Base-by-base conservation (phyloP, 2,888 invertebrate genomes). In the Bombylius discolor region DNA sequence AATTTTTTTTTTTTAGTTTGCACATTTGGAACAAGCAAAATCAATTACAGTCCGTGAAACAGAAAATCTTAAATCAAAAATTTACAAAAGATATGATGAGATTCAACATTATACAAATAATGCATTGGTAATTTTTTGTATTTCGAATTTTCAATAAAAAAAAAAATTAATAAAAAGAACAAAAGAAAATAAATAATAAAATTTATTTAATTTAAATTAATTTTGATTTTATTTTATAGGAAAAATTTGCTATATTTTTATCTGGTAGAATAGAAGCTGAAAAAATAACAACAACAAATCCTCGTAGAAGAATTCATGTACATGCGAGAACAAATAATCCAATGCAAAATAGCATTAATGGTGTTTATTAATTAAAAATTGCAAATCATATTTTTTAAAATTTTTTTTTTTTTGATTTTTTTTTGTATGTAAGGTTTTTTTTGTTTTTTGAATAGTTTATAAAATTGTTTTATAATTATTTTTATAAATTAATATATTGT, bases 261-360 rank as follows among this genome's bases (percentile, higher is more conserved):
- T 84, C 84, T 12, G 84, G 84, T 50, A 82, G 83, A 60, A 81
- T 83, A 53, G 80, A 80, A 64, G 76, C 79, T 1, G 79, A 80
- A 64, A 83, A 83, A 67, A 78, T 79, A 4, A 66, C 77, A 31
- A 66, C 77, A 31, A 71, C 74, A 61, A 75, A 60, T 65, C 72
- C 72, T 69, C 75, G 66, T 69, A 75, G 66, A 64, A 75, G 65
- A 71, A 79, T 63, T 48, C 61, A 66, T 46, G 54, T 61, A n/a
- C 58, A 62, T 51, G 64, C 52, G n/a, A 45, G 64, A 47, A 50
- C 64, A 45, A 68, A 69, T 62, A 65, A 65, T 52, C 65, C 69
- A 33, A 65, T 68, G 39, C 69, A 69, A 58, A 72, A 72, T 55
- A 73, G 72, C 65, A 68, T 73, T 63, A 74, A 74, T 66, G 74